Conservation (phyloP, 2,797 vertebrate species). For the Melanotaenia boesemani region DNA sequence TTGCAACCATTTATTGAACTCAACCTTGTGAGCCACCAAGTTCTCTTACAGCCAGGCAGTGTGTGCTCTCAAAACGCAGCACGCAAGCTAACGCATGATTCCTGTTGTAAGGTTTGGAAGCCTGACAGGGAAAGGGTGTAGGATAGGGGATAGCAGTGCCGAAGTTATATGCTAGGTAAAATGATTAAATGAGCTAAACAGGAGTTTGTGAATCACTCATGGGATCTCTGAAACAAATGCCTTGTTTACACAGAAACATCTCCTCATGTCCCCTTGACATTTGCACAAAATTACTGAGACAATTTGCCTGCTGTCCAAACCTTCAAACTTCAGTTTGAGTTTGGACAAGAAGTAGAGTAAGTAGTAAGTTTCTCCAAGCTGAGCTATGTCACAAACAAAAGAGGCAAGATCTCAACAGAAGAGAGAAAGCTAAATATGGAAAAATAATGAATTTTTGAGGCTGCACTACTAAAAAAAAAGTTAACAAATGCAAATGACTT, state of each 20-base stretch:
- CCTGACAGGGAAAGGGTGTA: constrained; percentile 10
- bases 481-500: no score
- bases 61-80: not conserved
- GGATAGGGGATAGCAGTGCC: constrained; percentile 23
- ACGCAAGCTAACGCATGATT: constrained; percentile 17
- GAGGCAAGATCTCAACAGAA: not conserved
- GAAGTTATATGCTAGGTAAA: constrained; percentile 64
- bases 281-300: constrained; percentile 55
- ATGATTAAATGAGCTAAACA: constrained; percentile 74
- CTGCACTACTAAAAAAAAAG: no score
- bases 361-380: constrained; percentile 31
- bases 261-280: constrained; percentile 60
- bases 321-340: constrained; percentile 18
- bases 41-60: constrained; percentile 26
- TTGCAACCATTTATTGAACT: constrained; percentile 59
- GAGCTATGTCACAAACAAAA: constrained; percentile 3
- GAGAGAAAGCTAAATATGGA: constrained; percentile 1
- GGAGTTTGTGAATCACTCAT: constrained; percentile 50
- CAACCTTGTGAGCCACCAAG: constrained; percentile 38
- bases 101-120: constrained; percentile 52
- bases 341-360: constrained; percentile 44
- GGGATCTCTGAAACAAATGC: constrained; percentile 59
- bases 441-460: constrained; percentile 13
- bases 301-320: constrained; percentile 52
- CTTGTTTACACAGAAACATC: constrained; percentile 70